Evolutionary conservation across 2,797 vertebrate species (phyloP), one percentile per base, ranked within the genome.

Genomic region (Lacerta viridis): DNA sequence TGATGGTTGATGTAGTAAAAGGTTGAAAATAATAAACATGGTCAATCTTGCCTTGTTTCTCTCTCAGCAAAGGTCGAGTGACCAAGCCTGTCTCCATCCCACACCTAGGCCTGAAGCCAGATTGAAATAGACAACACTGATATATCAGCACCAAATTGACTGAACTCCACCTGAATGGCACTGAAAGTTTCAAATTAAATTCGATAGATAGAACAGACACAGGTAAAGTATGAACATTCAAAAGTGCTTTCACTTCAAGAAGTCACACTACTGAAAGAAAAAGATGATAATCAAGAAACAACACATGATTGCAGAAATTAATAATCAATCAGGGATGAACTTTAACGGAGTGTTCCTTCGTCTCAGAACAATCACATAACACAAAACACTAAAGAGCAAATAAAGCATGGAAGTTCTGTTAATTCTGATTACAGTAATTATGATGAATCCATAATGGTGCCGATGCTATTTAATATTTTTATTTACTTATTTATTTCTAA

Each of bases 351-450:
- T 43, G 29, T 33, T 78, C 33, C 33, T 23, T 15, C 39, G 20
- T 68, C 64, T 41, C 46, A 69, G 87, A 88, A 68, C 15, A 50
- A 27, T 88, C 74, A 78, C 36, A 71, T 43, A 64, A 79, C 27
- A 61, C 23, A 88, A 80, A 39, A 69, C 50, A 77, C 74, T 7
- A 59, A 78, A 29, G 9, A 78, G 9, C 36, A 15, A 46, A 86
- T 69, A 69, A 11, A 59, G 61, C 10, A 66, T 59, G 43, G 18
- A 59, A 72, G 75, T 36, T 86, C n/a, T 43, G 20, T 80, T 15
- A 69, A 86, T 80, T 39, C n/a, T 55, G 33, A 71, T 80, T 71
- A n/a, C 55, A n/a, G 59, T 46, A 69, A 80, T 80, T 86, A 80
- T n/a, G 15, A 80, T 36, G n/a, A 79, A 59, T 46, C 68, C 77